phyloP scores from a whole-genome alignment of 2,888 invertebrate species.

The Cerceris ruficornis region DNA sequence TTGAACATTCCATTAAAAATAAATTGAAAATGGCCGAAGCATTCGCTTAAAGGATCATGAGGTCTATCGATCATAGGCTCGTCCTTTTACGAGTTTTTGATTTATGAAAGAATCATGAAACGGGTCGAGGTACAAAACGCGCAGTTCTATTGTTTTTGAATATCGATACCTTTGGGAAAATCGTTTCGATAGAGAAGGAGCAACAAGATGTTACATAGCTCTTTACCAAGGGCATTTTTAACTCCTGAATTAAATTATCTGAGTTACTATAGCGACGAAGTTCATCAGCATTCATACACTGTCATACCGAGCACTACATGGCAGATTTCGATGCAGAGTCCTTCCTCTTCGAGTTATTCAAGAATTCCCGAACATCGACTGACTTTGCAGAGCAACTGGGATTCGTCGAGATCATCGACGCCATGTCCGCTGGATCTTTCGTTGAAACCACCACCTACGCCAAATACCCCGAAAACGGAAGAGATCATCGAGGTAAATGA shows the following conservation, averaged over 20 bases:
- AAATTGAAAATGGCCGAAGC: not conserved
- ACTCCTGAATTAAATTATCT: conserved; percentile 74
- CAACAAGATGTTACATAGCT: conserved; percentile 76
- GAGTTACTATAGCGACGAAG: conserved; percentile 74
- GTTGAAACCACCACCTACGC: conserved; percentile 83
- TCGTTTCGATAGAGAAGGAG: not conserved
- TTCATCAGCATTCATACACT: conserved; percentile 68
- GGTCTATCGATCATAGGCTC: not conserved
- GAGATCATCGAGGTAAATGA: conserved; percentile 73
- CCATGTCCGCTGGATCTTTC: conserved; percentile 89
- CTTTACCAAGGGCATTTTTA: conserved; percentile 76
- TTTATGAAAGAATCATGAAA: not conserved
- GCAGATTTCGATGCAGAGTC: conserved; percentile 69
- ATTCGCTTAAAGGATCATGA: not conserved
- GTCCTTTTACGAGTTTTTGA: no score
- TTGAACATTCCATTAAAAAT: not conserved
- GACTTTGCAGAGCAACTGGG: conserved; percentile 52
- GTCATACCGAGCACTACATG: conserved; percentile 54
- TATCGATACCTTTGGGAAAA: not conserved
- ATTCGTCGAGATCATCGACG: conserved; percentile 69
- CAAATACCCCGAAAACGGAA: conserved; percentile 53
- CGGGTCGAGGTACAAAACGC: not conserved
- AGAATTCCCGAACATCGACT: conserved; percentile 43
- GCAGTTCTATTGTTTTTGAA: not conserved
- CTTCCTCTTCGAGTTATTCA: conserved; percentile 43